Evolutionary conservation across 1,140 invertebrate species (phyloP), one percentile per base, ranked within the genome.

Genomic region (Maniola jurtina): DNA sequence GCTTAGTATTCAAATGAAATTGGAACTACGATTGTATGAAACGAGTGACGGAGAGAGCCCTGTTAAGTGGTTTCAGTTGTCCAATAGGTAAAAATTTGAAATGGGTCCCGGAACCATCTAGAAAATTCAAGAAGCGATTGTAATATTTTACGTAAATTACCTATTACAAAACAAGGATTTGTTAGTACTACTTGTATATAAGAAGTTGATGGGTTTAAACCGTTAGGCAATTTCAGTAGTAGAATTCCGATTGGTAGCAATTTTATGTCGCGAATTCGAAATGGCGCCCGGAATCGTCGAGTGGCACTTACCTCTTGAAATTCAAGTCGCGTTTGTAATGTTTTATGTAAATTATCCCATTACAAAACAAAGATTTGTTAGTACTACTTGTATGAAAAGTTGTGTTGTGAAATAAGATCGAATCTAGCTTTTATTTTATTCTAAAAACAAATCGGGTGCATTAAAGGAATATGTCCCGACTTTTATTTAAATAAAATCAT

Each of bases 311-410:
- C 42, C 42, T 45, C 42, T 45, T 45, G 1, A 45, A 45, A 45
- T 45, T 45, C 42, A 13, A 5, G 42, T 45, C 42, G 13, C 42
- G 13, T 45, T 25, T 45, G 13, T 45, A 45, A 45, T 45, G 42
- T n/a, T 45, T 45, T 5, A 45, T 1, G 42, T 45, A 45, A 45
- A 45, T 45, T 45, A 45, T 45, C 5, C 42, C 13, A 45, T 45
- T 45, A n/a, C 13, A 45, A 45, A 11, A 45, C 42, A 45, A 45
- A 45, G 42, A 45, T n/a, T 45, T 45, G 42, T n/a, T 45, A n/a
- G 42, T 25, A 25, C 25, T 25, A 25, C 25, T 25, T 25, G 25
- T 25, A 25, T 2, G 4, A 25, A 1, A 38, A 38, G 10, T 38
- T 38, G 7, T 3, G 10, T 38, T 38, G 38, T 38, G 38, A 38